Base-by-base conservation (phyloP, 64 coral and sea anemone species). In the Stichodactyla mertensii region DNA sequence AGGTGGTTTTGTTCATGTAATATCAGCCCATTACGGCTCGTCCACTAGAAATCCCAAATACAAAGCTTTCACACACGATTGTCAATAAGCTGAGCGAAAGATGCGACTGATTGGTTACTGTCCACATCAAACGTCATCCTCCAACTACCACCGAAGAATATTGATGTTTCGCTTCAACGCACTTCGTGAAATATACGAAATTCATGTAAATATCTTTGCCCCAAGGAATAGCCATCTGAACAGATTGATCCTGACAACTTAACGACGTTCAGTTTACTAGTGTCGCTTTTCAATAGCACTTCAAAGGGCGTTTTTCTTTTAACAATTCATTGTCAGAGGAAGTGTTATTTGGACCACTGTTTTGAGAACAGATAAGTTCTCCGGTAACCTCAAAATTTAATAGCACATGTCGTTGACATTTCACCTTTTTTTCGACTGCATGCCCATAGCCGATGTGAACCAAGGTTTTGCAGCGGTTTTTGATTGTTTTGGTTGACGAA, bases 41-140 rank as follows among this genome's bases (percentile, higher is more conserved):
- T 81, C 78, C 78, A 81, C 78, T 81, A 81, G 78, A 81, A 81
- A 81, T 81, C 78, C 10, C 26, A 74, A 74, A 74, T 74, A 74
- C 69, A 81, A 81, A 81, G 51, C 78, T 81, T 81, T 81, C 53
- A 81, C 78, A 81, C 78, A 81, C 78, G 78, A 81, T 81, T 81
- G 78, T 81, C 78, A 81, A 81, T 81, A 81, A 81, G 78, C 16
- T 81, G 53, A 52, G 52, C 5, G 53, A 28, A 81, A 81, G 78
- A 81, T 81, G 78, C 36, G 78, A 81, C 51, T 28, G 78, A 81
- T 81, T 81, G 78, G 78, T 55, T 81, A 74, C 22, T 74, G 69
- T 74, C 69, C 69, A 55, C 78, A 81, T 15, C 78, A 53, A 81
- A 81, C 78, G 78, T 81, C 78, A 81, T 81, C 36, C 78, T 81